Conservation (phyloP, 2,113 vertebrate species). For the Pangasianodon hypophthalmus region DNA sequence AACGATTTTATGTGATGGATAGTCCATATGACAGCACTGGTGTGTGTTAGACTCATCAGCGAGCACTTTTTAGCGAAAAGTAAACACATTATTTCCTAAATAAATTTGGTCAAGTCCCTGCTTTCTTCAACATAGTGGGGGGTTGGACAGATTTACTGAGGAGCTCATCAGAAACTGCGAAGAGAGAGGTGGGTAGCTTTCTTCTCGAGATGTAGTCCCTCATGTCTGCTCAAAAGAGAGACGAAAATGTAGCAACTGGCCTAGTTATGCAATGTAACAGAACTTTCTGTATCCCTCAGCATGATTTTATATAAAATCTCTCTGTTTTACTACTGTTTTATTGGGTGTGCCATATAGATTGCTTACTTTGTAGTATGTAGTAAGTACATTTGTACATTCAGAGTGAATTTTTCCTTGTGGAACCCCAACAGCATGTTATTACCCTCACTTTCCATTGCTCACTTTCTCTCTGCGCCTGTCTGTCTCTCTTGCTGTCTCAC, state of each 20-base stretch:
- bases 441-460: constrained; percentile 9
- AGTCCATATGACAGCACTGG: constrained; percentile 7
- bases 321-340: constrained; percentile 14
- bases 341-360: not conserved
- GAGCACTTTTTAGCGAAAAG: constrained; percentile 2
- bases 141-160: constrained; percentile 37
- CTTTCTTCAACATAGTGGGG: constrained; percentile 17
- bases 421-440: not conserved
- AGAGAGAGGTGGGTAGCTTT: constrained; percentile 44
- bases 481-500: constrained; percentile 17
- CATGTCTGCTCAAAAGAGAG: constrained; percentile 36
- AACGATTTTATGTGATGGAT: not conserved
- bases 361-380: not conserved
- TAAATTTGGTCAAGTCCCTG: constrained; percentile 25
- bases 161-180: constrained; percentile 50
- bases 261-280: constrained; percentile 42
- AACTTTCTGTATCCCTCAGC: constrained; percentile 24
- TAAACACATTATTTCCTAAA: constrained; percentile 35
- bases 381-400: not conserved
- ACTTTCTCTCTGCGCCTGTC: constrained; percentile 10
- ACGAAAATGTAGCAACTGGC: constrained; percentile 40
- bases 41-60: not conserved
- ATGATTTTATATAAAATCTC: constrained; percentile 19
- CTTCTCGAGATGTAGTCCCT: constrained; percentile 47
- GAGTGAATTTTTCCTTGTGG: not conserved